Percentiles rank a stretch among this genome's conserved stretches.
Conservation (phyloP, 30 jellyfish, hydroid and myxozoan species). For the Aurelia aurita complex sp. Pacific region DNA sequence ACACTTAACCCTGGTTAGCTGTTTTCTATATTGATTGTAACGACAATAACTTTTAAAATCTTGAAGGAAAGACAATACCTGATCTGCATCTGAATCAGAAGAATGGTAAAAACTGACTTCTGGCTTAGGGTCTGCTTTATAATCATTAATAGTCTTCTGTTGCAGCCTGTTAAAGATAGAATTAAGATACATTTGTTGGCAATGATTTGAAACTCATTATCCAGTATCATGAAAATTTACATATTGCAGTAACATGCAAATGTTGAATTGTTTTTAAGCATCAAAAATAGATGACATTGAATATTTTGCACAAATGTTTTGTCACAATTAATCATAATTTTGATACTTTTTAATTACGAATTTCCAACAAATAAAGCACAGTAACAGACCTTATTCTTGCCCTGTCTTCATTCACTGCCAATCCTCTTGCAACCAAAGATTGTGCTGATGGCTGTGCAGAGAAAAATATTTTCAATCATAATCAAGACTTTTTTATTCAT, state of each 20-base stretch:
- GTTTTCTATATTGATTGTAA: no score
- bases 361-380: no score
- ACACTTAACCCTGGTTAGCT: no score
- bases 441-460: conserved; percentile 60
- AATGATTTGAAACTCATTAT: not conserved
- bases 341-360: no score
- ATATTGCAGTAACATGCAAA: no score
- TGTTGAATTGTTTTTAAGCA: no score
- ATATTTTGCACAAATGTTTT: no score
- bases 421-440: conserved; percentile 60
- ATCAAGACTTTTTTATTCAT: not conserved
- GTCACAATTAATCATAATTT: not conserved
- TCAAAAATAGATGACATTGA: no score
- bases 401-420: conserved; percentile 52
- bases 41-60: no score
- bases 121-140: conserved; percentile 26
- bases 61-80: conserved; percentile 11
- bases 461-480: not conserved
- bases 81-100: conserved; percentile 77
- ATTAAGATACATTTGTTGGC: not conserved
- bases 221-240: no score
- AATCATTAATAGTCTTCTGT: not conserved
- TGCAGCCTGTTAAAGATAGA: conserved; percentile 14
- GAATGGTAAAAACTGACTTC: conserved; percentile 41
- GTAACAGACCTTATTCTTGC: conserved; percentile 27